These are phyloP conservation scores for Meandrina meandrites DNA, from an alignment of 92 coral and sea anemone species.

Conservation along the genomic window DNA sequence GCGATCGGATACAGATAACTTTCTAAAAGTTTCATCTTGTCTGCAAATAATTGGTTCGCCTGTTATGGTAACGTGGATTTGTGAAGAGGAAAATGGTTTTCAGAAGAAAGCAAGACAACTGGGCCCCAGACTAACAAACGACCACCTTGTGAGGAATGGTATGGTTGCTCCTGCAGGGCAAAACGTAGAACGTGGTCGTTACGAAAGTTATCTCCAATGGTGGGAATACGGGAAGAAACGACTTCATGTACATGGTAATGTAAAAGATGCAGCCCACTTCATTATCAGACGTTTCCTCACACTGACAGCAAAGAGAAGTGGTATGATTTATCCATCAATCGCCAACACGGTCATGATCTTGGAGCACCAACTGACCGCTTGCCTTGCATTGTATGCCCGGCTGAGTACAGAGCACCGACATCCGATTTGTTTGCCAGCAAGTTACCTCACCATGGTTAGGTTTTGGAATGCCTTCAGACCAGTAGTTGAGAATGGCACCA, in stretches of 20 bases:
- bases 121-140: neutral
- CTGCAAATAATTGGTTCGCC: conserved; percentile 58
- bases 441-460: conserved; percentile 62
- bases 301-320: conserved; percentile 57
- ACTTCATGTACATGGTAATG: conserved; percentile 58
- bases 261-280: conserved; percentile 56
- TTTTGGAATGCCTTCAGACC: conserved; percentile 64
- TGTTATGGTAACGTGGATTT: conserved; percentile 48
- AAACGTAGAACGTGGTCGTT: conserved; percentile 33
- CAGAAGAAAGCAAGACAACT: conserved; percentile 17
- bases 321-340: conserved; percentile 64
- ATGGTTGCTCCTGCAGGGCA: conserved; percentile 38
- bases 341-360: conserved; percentile 73
- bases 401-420: conserved; percentile 17
- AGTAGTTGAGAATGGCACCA: conserved; percentile 28
- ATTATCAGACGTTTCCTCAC: conserved; percentile 68
- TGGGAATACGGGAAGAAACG: conserved; percentile 71
- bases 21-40: conserved; percentile 66
- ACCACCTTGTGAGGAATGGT: conserved; percentile 43
- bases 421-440: conserved; percentile 65
- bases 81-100: conserved; percentile 66
- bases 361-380: conserved; percentile 73
- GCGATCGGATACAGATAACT: conserved; percentile 58
- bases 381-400: conserved; percentile 62
- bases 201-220: conserved; percentile 62